These are phyloP conservation scores for Akabosia matsudoensis DNA, from an alignment of 1,140 invertebrate genomes.

Conservation along the genomic window DNA sequence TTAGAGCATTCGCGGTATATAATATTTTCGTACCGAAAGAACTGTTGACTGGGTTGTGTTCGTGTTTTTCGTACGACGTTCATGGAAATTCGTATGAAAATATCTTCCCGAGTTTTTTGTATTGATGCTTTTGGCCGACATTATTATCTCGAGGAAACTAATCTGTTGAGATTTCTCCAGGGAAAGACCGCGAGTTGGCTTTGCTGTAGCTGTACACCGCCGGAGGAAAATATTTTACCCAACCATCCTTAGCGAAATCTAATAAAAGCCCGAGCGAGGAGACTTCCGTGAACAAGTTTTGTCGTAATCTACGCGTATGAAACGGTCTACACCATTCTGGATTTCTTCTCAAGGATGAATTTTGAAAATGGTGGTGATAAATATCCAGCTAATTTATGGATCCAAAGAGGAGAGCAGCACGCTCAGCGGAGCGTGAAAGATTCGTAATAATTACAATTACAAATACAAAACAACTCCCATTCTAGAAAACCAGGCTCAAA, in stretches of 20 bases:
- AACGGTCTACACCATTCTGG: neutral
- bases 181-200: no score
- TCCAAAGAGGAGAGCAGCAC: neutral
- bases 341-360: no score
- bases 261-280: neutral
- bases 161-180: constrained; percentile 13
- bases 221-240: constrained; percentile 11
- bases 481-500: no score
- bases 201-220: no score
- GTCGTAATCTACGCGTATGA: neutral
- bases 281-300: neutral
- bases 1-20: no score
- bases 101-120: neutral
- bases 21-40: no score
- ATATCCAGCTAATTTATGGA: neutral
- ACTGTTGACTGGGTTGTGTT: no score
- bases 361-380: neutral
- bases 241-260: neutral
- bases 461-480: neutral
- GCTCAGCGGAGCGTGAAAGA: constrained; percentile 16
- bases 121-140: neutral
- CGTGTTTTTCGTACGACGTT: no score
- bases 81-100: no score
- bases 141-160: constrained; percentile 6
- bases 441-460: constrained; percentile 16